phyloP scores from a whole-genome alignment of 2,113 vertebrate genomes.

The Sisor rabdophorus region DNA sequence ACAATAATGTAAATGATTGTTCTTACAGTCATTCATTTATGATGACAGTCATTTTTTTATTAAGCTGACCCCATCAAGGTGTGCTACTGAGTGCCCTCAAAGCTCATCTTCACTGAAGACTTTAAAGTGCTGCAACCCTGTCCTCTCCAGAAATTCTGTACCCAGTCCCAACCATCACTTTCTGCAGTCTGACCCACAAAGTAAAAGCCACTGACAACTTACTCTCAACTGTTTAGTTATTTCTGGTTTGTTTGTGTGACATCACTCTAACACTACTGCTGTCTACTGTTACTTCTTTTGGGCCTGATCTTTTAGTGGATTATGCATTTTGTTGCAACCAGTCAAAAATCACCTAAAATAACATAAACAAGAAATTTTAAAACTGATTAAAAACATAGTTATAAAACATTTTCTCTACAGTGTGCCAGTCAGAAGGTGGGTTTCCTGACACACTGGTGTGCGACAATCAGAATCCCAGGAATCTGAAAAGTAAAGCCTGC shows the following conservation, averaged over 20 bases:
- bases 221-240: too few relatives aligned
- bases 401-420: conserved; percentile 7
- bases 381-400: background rate
- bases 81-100: background rate
- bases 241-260: too few relatives aligned
- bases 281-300: background rate
- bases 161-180: conserved; percentile 24
- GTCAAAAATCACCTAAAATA: background rate
- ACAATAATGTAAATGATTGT: background rate
- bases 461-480: conserved; percentile 59
- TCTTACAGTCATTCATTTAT: background rate
- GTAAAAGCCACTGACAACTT: conserved; percentile 32
- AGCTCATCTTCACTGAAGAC: conserved; percentile 21
- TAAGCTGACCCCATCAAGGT: background rate
- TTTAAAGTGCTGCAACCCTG: conserved; percentile 5
- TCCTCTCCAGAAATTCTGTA: background rate
- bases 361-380: background rate
- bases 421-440: background rate
- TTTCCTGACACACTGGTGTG: conserved; percentile 12
- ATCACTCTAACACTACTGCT: too few relatives aligned
- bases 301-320: background rate
- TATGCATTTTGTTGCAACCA: background rate
- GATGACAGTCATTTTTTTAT: background rate
- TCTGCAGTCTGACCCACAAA: conserved; percentile 24
- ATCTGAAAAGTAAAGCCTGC: conserved; percentile 56